phyloP scores from a whole-genome alignment of 2,888 invertebrate genomes.

The Ichneumon xanthorius region DNA sequence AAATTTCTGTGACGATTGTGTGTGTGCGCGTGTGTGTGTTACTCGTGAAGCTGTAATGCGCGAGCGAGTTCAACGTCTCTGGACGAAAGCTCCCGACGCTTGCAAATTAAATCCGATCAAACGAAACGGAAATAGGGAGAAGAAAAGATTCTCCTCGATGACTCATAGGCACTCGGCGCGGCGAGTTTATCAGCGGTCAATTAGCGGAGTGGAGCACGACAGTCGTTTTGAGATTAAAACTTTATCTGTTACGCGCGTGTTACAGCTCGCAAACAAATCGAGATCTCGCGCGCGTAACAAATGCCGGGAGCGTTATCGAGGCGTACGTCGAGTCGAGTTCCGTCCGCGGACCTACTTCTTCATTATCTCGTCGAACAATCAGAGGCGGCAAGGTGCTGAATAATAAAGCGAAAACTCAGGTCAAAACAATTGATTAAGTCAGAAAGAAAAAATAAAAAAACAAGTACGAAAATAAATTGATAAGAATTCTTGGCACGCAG shows the following conservation, averaged over 20 bases:
- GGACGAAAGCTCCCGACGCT: not conserved
- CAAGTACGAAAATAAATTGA: not conserved
- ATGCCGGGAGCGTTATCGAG: not conserved
- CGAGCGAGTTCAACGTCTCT: constrained; percentile 44
- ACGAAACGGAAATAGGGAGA: not conserved
- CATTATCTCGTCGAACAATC: not conserved
- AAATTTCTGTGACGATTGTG: not conserved
- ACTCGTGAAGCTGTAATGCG: not conserved
- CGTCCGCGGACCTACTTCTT: not conserved
- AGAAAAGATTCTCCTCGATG: constrained; percentile 6
- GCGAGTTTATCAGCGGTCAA: constrained; percentile 44
- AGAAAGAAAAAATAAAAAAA: constrained; percentile 10
- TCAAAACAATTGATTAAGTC: constrained; percentile 7
- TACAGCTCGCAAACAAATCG: constrained; percentile 57
- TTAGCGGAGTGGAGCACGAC: constrained; percentile 34
- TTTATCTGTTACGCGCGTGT: constrained; percentile 66
- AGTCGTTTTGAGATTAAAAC: constrained; percentile 53
- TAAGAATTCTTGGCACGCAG: constrained; percentile 36
- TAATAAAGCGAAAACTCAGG: constrained; percentile 28
- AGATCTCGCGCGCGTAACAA: constrained; percentile 33
- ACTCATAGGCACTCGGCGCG: constrained; percentile 20
- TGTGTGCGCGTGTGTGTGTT: not conserved
- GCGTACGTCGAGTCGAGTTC: no score
- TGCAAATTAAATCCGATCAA: constrained; percentile 28
- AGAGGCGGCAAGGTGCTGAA: not conserved